Conservation (phyloP, 64 coral and sea anemone genomes). For the Anthopleura sola region DNA sequence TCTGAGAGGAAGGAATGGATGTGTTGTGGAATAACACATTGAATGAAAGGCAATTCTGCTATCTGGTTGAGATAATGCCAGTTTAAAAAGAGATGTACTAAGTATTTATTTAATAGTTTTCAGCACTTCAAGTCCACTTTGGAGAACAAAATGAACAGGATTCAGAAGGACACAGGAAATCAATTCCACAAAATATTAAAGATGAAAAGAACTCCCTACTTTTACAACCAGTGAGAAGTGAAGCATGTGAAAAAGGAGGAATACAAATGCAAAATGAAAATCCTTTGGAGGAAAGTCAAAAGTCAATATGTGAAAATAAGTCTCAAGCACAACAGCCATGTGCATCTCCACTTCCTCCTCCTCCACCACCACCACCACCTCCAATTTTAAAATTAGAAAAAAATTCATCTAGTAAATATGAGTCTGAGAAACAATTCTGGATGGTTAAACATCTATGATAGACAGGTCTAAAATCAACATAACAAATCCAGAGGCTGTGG, state of each 20-base stretch:
- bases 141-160: conserved; percentile 5
- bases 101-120: conserved; percentile 43
- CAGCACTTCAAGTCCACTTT: conserved; percentile 41
- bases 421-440: conserved; percentile 37
- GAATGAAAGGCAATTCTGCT: no score
- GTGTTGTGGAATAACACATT: no score
- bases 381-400: not conserved
- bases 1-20: no score
- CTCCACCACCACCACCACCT: not conserved
- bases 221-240: not conserved
- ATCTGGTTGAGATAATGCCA: no score
- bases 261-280: not conserved
- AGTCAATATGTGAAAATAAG: not conserved
- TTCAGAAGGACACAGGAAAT: conserved; percentile 7
- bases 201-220: not conserved
- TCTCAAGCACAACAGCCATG: not conserved
- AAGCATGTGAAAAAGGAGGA: not conserved
- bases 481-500: no score
- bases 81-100: not conserved
- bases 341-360: not conserved
- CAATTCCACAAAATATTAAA: not conserved
- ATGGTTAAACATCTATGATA: conserved; percentile 30
- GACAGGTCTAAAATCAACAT: no score
- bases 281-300: not conserved
- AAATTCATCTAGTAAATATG: not conserved